These are phyloP conservation scores for Phoxinus dragarum DNA, from an alignment of 2,797 vertebrate species.

Conservation along the genomic window DNA sequence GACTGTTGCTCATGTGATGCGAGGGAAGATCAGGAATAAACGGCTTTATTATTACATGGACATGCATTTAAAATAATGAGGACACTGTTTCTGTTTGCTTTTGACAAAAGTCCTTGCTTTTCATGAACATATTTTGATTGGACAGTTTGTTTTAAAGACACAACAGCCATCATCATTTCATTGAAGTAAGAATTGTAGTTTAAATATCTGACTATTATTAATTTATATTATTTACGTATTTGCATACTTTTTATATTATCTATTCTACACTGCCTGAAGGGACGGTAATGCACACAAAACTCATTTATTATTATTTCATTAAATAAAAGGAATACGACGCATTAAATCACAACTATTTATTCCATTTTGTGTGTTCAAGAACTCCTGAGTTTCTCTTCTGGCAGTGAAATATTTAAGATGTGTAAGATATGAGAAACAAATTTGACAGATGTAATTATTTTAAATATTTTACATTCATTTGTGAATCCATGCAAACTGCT, in stretches of 20 bases:
- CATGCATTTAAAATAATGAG: not conserved
- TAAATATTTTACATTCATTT: not conserved
- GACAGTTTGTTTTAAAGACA: not conserved
- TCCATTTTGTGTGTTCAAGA: conserved; percentile 13
- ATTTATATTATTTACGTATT: not conserved
- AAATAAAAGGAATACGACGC: not conserved
- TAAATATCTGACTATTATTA: not conserved
- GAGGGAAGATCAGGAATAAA: not conserved
- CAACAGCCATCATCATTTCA: not conserved
- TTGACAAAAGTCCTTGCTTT: not conserved
- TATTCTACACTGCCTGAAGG: conserved; percentile 43
- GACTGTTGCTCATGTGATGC: not conserved
- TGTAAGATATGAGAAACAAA: not conserved
- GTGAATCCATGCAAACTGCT: not conserved
- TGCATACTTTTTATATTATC: not conserved
- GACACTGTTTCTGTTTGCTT: not conserved
- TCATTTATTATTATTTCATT: conserved; percentile 20
- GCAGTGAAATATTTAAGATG: not conserved
- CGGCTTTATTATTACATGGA: not conserved
- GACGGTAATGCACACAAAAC: conserved; percentile 48
- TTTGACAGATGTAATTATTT: conserved; percentile 36
- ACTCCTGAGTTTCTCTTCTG: not conserved
- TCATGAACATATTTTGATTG: not conserved
- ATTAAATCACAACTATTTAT: conserved; percentile 22
- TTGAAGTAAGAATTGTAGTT: conserved; percentile 17